Percentiles rank a stretch among this genome's conserved stretches.
Evolutionary conservation across 2,888 invertebrate species (phyloP).

Genomic region (Hedya salicella): DNA sequence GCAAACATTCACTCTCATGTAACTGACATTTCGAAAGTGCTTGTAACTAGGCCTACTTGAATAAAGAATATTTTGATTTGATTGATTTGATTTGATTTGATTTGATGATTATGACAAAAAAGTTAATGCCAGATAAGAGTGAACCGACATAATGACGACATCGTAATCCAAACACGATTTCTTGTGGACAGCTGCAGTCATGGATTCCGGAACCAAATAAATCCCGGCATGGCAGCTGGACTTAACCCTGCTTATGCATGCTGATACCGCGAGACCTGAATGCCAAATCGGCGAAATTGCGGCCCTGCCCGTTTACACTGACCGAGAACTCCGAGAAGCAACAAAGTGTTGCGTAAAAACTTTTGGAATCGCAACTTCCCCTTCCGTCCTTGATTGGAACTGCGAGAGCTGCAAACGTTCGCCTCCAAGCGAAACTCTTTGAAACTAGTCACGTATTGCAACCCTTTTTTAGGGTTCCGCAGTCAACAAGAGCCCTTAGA

Average conservation of each 20-base stretch:
- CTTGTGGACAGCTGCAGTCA: neutral
- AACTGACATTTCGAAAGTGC: too few species aligned
- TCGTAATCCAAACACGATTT: too few species aligned
- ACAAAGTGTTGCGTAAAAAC: neutral
- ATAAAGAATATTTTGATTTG: too few species aligned
- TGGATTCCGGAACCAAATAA: neutral
- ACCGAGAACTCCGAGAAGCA: slow-evolving; percentile 6
- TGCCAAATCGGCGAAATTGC: neutral
- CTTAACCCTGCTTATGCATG: neutral
- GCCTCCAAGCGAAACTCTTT: neutral
- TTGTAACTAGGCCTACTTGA: too few species aligned
- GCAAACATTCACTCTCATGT: too few species aligned
- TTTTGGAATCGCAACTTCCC: neutral
- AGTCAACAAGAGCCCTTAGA: too few species aligned
- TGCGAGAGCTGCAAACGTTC: neutral
- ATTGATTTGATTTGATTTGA: too few species aligned
- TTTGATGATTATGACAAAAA: too few species aligned
- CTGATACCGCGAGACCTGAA: slow-evolving; percentile 8
- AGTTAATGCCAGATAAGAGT: too few species aligned
- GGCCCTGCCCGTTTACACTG: slow-evolving; percentile 16
- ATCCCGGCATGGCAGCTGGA: neutral
- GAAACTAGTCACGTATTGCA: too few species aligned
- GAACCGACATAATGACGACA: too few species aligned
- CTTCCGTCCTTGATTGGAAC: neutral
- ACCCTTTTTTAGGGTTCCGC: too few species aligned